phyloP scores from a whole-genome alignment of 1,140 invertebrate species.

The Rhysida immarginata region DNA sequence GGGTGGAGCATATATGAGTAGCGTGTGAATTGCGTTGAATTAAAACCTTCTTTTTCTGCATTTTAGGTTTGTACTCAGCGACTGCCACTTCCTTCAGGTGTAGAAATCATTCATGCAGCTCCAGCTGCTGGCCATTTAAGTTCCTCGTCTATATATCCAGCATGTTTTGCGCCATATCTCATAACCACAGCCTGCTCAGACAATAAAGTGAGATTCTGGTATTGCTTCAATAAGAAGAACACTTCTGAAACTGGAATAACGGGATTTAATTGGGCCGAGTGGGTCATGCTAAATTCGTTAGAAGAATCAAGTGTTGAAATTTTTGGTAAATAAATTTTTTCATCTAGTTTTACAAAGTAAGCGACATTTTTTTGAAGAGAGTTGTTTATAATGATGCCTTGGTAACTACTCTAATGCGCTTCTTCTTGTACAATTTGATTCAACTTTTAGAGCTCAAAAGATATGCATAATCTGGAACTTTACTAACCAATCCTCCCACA shows the following conservation, averaged over 20 bases:
- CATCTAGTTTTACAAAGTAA: too few species aligned
- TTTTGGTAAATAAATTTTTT: too few species aligned
- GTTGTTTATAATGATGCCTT: too few species aligned
- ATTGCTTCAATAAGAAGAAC: constrained; percentile 45
- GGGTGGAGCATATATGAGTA: too few species aligned
- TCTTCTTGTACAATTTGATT: too few species aligned
- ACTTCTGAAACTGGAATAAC: constrained; percentile 22
- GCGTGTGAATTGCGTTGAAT: too few species aligned
- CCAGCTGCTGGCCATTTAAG: constrained; percentile 91
- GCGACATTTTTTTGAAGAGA: too few species aligned
- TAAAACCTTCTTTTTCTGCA: too few species aligned
- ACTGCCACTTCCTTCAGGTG: constrained; percentile 68
- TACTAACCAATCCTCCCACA: too few species aligned
- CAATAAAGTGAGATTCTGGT: constrained; percentile 45
- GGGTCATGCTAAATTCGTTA: constrained; percentile 72
- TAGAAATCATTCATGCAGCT: constrained; percentile 78
- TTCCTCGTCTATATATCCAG: constrained; percentile 96
- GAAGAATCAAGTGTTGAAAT: constrained; percentile 61
- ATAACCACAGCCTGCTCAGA: constrained; percentile 86
- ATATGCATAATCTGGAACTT: too few species aligned
- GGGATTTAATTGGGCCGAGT: constrained; percentile 65
- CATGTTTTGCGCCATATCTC: constrained; percentile 91
- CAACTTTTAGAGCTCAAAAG: too few species aligned
- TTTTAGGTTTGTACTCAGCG: constrained; percentile 61
- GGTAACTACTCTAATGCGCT: too few species aligned